These are phyloP conservation scores for Tanypteryx hageni DNA, from an alignment of 2,888 invertebrate species.

Conservation along the genomic window DNA sequence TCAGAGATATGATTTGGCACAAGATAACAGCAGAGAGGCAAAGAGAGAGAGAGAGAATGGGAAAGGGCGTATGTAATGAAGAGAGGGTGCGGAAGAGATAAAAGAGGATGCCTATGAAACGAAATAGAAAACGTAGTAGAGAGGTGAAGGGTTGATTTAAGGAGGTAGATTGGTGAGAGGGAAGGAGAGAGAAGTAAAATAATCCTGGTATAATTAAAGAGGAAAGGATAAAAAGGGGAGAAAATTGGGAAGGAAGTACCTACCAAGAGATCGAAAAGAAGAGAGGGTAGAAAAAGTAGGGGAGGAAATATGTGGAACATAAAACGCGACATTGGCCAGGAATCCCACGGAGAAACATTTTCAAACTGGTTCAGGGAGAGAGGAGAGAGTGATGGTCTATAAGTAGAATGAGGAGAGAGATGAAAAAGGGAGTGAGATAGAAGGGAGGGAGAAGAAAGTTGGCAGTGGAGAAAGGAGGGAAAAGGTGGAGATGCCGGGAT, in stretches of 20 bases:
- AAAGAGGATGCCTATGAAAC: background rate
- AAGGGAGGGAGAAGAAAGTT: background rate
- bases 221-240: background rate
- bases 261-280: too few species aligned
- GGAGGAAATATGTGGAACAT: too few species aligned
- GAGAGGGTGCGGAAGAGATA: background rate
- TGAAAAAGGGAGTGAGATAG: background rate
- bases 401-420: background rate
- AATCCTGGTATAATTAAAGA: background rate
- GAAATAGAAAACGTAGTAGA: background rate
- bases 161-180: background rate
- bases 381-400: background rate
- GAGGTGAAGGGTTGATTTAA: background rate
- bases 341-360: too few species aligned
- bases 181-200: background rate
- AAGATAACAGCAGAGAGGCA: background rate
- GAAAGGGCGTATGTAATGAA: background rate
- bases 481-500: background rate
- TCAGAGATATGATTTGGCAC: conserved; percentile 32
- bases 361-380: too few species aligned
- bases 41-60: background rate
- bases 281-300: too few species aligned
- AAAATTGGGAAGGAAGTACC: too few species aligned
- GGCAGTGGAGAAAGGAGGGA: background rate
- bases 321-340: too few species aligned